Evolutionary conservation across 2,888 invertebrate genomes (phyloP).

Genomic region (Odiellus spinosus): DNA sequence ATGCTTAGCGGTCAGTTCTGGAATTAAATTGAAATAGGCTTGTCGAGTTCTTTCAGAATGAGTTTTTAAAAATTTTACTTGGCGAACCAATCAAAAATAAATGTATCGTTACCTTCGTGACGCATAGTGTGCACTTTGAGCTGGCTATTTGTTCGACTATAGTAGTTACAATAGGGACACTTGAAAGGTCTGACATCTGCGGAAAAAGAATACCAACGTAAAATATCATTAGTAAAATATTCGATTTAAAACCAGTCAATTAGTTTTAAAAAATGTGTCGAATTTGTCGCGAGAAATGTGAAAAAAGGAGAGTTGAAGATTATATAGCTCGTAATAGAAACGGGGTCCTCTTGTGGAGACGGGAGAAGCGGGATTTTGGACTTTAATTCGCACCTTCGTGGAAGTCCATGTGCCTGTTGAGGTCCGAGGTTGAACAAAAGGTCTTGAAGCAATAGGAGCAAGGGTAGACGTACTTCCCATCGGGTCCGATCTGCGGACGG

Average conservation of each 20-base stretch:
- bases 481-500: conserved; percentile 26
- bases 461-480: conserved; percentile 29
- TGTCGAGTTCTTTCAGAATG: neutral
- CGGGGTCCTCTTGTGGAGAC: too few relatives aligned
- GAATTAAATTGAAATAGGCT: neutral
- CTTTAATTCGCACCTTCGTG: conserved; percentile 32
- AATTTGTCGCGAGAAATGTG: too few relatives aligned
- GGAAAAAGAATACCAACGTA: conserved; percentile 3
- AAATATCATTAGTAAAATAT: too few relatives aligned
- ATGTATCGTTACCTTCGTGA: conserved; percentile 32
- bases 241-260: too few relatives aligned
- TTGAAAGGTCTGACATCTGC: conserved; percentile 18
- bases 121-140: conserved; percentile 35
- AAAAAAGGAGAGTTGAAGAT: too few relatives aligned
- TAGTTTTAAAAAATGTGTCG: too few relatives aligned
- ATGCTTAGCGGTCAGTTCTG: neutral
- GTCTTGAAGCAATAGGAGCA: conserved; percentile 32
- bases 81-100: neutral
- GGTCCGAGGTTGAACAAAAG: conserved; percentile 31
- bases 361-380: too few relatives aligned
- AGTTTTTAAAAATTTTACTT: neutral
- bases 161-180: conserved; percentile 18
- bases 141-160: conserved; percentile 28
- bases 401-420: conserved; percentile 34
- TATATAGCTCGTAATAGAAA: too few relatives aligned